Base-by-base conservation (phyloP, 1,140 invertebrate genomes). In the Drosophila sulfurigaster region DNA sequence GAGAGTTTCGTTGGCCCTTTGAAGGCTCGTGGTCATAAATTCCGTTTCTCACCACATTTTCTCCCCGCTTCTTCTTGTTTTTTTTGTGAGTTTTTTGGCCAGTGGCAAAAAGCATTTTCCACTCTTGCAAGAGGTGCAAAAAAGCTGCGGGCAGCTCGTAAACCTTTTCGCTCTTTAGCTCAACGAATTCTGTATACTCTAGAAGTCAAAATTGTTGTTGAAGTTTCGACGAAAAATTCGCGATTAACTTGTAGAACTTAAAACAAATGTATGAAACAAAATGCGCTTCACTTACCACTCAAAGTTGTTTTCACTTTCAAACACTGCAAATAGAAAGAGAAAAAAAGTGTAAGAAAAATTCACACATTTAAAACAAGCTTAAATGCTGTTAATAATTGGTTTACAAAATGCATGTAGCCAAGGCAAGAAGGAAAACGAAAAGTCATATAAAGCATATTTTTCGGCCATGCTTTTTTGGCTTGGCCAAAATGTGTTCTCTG, bases 41-140 rank as follows among this genome's bases (percentile, higher is more conserved):
- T 91, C 89, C 90, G 71, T 88, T 91, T 91, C 88, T 85, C 88
- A 88, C 88, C 88, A 91, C 88, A 91, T 88, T 91, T 83, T 70
- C 78, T 52, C 65, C 54, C 15, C 20, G 16, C 43, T 0, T 4
- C 30, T 10, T 48, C 13, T 58, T 25, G 7, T 10, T 41, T 8
- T 75, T 78, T 73, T 57, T 52, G 28, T 75, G 56, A 64, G 35
- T 52, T 16, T 72, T 66, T 70, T 78, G 57, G 64, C 63, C 41
- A 71, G 46, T 52, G 62, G 73, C 75, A 69, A 62, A 88, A 74
- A 77, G 45, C 73, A 88, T 83, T 88, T 79, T 70, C 68, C 56
- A 64, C 59, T 87, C 70, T 49, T 69, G 74, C 73, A 78, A 88
- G 78, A 88, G 83, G 80, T 89, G 83, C 66, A 81, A 88, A 78